Evolutionary conservation across 1,140 invertebrate genomes (phyloP), one percentile per base, ranked within the genome.

Genomic region (Epicauta chinensis): DNA sequence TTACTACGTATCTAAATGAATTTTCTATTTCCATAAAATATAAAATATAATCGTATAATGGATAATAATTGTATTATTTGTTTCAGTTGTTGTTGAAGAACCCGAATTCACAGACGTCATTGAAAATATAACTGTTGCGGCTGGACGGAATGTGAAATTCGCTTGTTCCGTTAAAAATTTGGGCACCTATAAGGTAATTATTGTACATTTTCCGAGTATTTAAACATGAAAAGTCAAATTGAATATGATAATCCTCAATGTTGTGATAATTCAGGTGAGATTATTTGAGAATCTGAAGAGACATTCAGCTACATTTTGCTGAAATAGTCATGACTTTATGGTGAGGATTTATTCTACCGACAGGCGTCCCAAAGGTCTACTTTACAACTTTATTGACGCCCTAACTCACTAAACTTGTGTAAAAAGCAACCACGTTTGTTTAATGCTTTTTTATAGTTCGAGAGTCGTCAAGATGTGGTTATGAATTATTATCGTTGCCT

Each of bases 161-260:
- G 86, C 90, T 3, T 94, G 91, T 70, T 87, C 87, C 4, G 90
- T 94, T 41, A 91, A 91, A 71, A 89, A 93, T 72, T 78, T 93
- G 12, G 90, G 89, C 53, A 65, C 64, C 14, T 71, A 64, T 57
- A 71, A 70, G 66, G 68, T 71, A 61, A 65, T 64, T 23, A 23
- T 23, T 1, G 23, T n/a, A n/a, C n/a, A 23, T 23, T 23, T 3
- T n/a, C 16, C 17, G 14, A 38, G n/a, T n/a, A n/a, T n/a, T 47
- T 47, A 29, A 47, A 38, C 36, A 47, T 47, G 11, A 47, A 38
- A 36, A 23, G n/a, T n/a, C n/a, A n/a, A n/a, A 23, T 2, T 7
- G 23, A 5, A 23, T 23, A 23, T 7, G 23, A 23, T 23, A 23
- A 23, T 23, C 7, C 7, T 3, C 2, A 7, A 17, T 36, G 35